phyloP scores from a whole-genome alignment of 2,888 invertebrate species.

The Drosophila algonquin region DNA sequence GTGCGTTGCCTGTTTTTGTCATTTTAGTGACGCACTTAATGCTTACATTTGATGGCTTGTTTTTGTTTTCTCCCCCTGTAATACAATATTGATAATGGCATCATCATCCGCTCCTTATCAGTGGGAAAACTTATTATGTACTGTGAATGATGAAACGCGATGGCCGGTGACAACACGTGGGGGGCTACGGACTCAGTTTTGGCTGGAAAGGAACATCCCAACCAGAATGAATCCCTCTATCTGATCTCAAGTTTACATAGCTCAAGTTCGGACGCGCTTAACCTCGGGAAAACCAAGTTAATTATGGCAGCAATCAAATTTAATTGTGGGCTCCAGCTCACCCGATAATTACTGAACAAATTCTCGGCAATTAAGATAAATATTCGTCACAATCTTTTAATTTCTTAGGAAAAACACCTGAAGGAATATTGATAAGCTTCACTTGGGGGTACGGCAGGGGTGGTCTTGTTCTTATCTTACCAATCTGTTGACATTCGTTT shows the following conservation, averaged over 20 bases:
- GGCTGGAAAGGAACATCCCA: slow-evolving; percentile 23
- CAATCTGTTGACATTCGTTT: slow-evolving; percentile 19
- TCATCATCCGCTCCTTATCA: slow-evolving; percentile 35
- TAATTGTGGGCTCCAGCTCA: slow-evolving; percentile 13
- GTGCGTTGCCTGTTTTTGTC: background rate
- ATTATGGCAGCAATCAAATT: slow-evolving; percentile 11
- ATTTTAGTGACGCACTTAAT: slow-evolving; percentile 43
- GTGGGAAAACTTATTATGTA: slow-evolving; percentile 22
- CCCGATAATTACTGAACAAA: slow-evolving; percentile 10
- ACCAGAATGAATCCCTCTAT: background rate
- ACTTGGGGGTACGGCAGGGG: background rate
- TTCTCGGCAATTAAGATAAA: slow-evolving; percentile 3
- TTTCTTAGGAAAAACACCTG: slow-evolving; percentile 7
- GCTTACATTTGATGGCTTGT: slow-evolving; percentile 15
- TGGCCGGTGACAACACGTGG: slow-evolving; percentile 23
- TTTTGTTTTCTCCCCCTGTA: background rate
- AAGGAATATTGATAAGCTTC: slow-evolving; percentile 6
- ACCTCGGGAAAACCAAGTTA: slow-evolving; percentile 14
- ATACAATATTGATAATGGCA: slow-evolving; percentile 26
- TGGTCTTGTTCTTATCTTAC: slow-evolving; percentile 2
- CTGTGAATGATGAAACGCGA: slow-evolving; percentile 8
- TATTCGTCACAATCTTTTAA: background rate
- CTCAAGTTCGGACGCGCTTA: slow-evolving; percentile 24
- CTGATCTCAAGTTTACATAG: slow-evolving; percentile 3
- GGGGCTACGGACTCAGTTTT: slow-evolving; percentile 16